Percentiles rank a stretch among this genome's conserved stretches.
Evolutionary conservation across 2,888 invertebrate genomes (phyloP).

Genomic region (Ellobium chinense): DNA sequence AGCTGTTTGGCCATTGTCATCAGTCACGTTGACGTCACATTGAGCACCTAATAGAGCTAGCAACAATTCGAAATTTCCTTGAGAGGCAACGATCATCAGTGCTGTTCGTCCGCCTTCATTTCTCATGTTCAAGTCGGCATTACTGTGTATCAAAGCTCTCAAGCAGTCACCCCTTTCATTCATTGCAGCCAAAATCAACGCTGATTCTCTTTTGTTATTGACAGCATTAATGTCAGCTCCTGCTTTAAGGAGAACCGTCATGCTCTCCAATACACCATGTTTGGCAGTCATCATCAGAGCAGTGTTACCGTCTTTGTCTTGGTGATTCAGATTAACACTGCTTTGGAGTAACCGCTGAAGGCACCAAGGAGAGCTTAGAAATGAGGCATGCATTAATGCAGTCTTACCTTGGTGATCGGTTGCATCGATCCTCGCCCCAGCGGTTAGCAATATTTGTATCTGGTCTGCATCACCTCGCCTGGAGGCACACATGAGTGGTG

Average conservation of each 20-base stretch:
- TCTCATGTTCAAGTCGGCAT: neutral
- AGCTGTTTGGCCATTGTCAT: neutral
- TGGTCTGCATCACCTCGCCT: neutral
- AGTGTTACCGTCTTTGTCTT: neutral
- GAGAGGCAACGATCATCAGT: neutral
- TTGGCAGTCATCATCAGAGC: neutral
- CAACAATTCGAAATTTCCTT: neutral
- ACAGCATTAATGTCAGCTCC: neutral
- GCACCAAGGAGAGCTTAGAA: neutral
- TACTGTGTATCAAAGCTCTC: neutral
- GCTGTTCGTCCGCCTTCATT: neutral
- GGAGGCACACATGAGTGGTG: neutral
- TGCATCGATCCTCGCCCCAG: neutral
- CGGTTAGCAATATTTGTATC: neutral
- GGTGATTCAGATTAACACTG: neutral
- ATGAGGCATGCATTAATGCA: constrained; percentile 49
- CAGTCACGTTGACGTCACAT: neutral
- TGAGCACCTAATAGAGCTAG: neutral
- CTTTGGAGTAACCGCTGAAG: neutral
- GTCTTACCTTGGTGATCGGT: constrained; percentile 49
- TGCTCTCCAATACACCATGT: neutral
- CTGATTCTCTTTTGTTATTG: too few species aligned
- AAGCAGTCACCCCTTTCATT: too few species aligned
- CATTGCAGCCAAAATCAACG: too few species aligned
- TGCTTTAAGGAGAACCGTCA: neutral